A percentile compares a stretch with the other conserved stretches of the same genome.
These are phyloP conservation scores for Notamacropus eugenii DNA, from an alignment of 2,797 vertebrate genomes.

Conservation along the genomic window DNA sequence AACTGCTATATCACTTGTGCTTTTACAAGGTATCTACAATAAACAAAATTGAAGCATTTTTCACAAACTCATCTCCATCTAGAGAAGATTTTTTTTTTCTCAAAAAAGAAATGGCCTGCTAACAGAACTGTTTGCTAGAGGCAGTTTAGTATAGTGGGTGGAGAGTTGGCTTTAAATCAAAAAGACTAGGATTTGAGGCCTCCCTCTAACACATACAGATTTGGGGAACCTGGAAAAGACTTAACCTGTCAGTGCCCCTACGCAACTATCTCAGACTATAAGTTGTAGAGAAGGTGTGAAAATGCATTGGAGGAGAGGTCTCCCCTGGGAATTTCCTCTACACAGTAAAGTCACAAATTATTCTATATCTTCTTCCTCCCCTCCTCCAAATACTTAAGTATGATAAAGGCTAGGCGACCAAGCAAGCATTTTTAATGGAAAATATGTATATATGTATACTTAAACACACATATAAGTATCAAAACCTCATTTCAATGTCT, in stretches of 20 bases:
- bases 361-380: background rate
- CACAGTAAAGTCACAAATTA: background rate
- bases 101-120: conserved; percentile 43
- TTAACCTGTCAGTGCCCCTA: background rate
- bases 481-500: conserved; percentile 79
- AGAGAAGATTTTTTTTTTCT: conserved; percentile 49
- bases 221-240: background rate
- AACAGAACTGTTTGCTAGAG: conserved; percentile 67
- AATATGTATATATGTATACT: background rate
- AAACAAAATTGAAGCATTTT: conserved; percentile 83
- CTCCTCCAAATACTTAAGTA: background rate
- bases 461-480: background rate
- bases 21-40: conserved; percentile 80
- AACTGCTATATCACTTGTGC: conserved; percentile 77
- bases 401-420: background rate
- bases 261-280: background rate
- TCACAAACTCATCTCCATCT: conserved; percentile 81
- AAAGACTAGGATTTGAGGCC: background rate
- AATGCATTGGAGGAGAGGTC: background rate
- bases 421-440: conserved; percentile 59
- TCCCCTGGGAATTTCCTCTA: background rate
- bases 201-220: background rate
- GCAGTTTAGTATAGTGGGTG: conserved; percentile 27
- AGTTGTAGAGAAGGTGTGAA: background rate
- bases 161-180: background rate